phyloP scores from a whole-genome alignment of 92 coral and sea anemone species.

The Epizoanthus ramosus region DNA sequence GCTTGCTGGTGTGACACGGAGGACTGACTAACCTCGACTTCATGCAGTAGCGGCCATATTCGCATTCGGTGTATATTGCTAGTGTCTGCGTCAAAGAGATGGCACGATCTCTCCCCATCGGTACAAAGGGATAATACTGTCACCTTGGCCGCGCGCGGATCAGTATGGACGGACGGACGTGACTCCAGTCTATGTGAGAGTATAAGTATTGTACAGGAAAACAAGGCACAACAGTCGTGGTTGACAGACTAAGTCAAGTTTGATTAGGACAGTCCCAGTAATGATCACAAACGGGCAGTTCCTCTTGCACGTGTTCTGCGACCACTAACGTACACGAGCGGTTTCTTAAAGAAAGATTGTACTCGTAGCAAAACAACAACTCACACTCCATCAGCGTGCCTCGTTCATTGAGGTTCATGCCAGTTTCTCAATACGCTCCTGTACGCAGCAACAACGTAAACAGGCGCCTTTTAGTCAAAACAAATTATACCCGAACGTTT shows the following conservation, averaged over 20 bases:
- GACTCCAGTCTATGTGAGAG: not conserved
- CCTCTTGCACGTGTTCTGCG: constrained; percentile 22
- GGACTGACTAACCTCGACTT: too few species aligned
- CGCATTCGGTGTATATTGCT: not conserved
- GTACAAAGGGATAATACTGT: not conserved
- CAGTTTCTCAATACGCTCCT: constrained; percentile 7
- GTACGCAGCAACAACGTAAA: not conserved
- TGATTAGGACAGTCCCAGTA: not conserved
- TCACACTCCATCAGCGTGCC: constrained; percentile 4
- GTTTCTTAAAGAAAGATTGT: constrained; percentile 7
- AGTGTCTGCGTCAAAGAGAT: not conserved
- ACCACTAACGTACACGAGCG: constrained; percentile 15
- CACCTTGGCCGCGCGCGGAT: not conserved
- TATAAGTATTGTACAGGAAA: not conserved
- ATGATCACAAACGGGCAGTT: not conserved
- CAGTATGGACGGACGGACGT: not conserved
- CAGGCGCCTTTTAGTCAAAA: constrained; percentile 19
- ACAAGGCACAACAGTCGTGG: not conserved
- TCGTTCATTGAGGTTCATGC: not conserved
- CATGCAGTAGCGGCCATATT: too few species aligned
- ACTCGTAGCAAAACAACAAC: constrained; percentile 40
- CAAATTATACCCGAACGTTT: not conserved
- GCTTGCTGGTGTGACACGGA: too few species aligned
- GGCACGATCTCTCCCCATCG: constrained; percentile 11
- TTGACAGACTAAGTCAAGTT: constrained; percentile 2